Evolutionary conservation across 2,113 vertebrate species (phyloP).

Genomic region (Orcinus orca): DNA sequence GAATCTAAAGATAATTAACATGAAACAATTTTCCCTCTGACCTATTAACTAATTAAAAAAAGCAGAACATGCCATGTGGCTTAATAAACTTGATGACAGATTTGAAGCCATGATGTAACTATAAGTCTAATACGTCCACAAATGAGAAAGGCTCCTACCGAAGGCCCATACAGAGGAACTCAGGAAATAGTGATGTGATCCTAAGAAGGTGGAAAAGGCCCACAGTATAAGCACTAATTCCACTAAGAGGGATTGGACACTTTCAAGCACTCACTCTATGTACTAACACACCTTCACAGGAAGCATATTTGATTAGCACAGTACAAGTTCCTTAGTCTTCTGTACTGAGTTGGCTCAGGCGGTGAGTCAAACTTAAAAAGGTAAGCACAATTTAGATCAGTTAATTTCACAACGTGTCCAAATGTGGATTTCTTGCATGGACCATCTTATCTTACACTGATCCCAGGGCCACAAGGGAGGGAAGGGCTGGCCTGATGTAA

Average conservation of each 20-base stretch:
- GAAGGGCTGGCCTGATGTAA: not conserved
- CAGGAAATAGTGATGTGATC: not conserved
- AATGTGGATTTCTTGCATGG: not conserved
- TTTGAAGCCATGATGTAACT: not conserved
- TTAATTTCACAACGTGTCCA: not conserved
- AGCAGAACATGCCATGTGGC: not conserved
- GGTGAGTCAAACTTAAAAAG: not conserved
- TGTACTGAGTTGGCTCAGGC: not conserved
- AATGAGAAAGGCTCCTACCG: not conserved
- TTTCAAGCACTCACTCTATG: not conserved
- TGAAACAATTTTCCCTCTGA: not conserved
- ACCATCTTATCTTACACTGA: not conserved
- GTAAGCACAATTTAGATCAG: not conserved
- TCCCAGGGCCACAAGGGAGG: not conserved
- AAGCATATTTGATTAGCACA: not conserved
- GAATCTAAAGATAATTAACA: constrained; percentile 26
- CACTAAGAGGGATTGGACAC: not conserved
- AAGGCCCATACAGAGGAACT: not conserved
- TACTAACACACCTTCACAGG: not conserved
- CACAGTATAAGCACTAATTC: not conserved
- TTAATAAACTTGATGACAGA: not conserved
- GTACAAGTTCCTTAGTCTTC: not conserved
- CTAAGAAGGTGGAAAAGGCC: not conserved
- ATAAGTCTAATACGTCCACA: not conserved
- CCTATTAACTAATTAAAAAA: not conserved